Evolutionary conservation across 2,113 vertebrate species (phyloP), one percentile per base, ranked within the genome.

Genomic region (Petromus typicus): DNA sequence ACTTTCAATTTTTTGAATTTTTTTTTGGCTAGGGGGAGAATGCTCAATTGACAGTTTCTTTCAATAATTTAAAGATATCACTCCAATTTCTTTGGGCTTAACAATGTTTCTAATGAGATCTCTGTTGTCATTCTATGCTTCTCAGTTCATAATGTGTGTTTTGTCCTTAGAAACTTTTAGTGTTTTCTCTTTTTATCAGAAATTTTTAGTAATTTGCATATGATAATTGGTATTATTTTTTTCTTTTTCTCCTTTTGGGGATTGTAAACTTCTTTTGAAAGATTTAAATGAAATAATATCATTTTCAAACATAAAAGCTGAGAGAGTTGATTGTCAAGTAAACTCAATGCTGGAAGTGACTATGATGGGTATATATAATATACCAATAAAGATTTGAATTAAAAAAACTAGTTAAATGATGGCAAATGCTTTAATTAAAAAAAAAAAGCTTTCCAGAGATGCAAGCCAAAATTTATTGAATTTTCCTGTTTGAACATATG

Each of bases 201-300:
- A 78, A 8, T 30, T 94, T 93, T 95, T 63, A 91, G 61, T n/a
- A 95, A 91, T 37, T 86, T 82, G 17, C 78, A n/a, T 90, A 84
- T 87, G 32, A 84, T 64, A 14, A 59, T 27, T n/a, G 11, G 23
- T 66, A 9, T 48, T 45, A 84, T 95, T 91, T 89, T 45, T 45
- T n/a, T n/a, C n/a, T n/a, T n/a, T n/a, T 37, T 79, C 25, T 86
- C 22, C 17, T 80, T 45, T 57, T 84, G 30, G 3, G 14, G 32
- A 7, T 76, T 25, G 45, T 83, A 13, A 73, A 2, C 2, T 63
- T 95, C 2, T 89, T 83, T 89, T 13, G 67, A 89, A 91, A 92
- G 43, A 66, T 67, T 83, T 67, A 61, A 43, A 86, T 59, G 27
- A 91, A 95, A 82, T n/a, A 80, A 93, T n/a, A n/a, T n/a, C 17